Conservation (phyloP, 2,113 vertebrate species). For the Numenius arquata region DNA sequence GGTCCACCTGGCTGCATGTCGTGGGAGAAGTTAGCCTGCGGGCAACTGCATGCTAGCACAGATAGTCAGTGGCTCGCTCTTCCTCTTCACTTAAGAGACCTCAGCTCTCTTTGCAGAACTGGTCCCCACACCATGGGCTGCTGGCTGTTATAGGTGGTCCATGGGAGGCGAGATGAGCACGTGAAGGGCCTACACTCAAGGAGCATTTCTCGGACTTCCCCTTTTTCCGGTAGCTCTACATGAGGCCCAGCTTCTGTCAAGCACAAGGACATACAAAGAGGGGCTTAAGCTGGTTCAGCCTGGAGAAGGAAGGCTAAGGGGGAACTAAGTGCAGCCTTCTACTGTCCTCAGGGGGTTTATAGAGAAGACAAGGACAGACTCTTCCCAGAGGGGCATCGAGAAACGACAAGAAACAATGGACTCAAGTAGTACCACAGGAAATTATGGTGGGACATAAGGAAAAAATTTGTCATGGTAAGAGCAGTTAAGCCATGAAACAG, state of each 20-base stretch:
- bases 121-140: background rate
- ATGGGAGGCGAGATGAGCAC: rapidly evolving
- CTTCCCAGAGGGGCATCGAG: background rate
- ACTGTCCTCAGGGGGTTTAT: background rate
- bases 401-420: background rate
- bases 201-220: background rate
- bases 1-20: background rate
- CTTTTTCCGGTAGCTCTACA: background rate
- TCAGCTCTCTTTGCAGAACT: background rate
- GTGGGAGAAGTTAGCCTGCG: background rate
- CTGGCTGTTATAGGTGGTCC: background rate
- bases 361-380: background rate
- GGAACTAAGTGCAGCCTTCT: background rate
- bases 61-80: rapidly evolving
- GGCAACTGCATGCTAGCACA: background rate
- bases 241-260: background rate
- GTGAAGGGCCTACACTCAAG: rapidly evolving
- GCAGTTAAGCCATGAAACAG: background rate
- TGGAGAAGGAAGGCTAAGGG: background rate
- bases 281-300: background rate
- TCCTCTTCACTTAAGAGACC: background rate
- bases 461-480: background rate
- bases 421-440: background rate
- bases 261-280: background rate
- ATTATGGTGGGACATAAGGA: background rate